These are phyloP conservation scores for Subacronicta megacephala DNA, from an alignment of 2,888 invertebrate species.

Conservation along the genomic window DNA sequence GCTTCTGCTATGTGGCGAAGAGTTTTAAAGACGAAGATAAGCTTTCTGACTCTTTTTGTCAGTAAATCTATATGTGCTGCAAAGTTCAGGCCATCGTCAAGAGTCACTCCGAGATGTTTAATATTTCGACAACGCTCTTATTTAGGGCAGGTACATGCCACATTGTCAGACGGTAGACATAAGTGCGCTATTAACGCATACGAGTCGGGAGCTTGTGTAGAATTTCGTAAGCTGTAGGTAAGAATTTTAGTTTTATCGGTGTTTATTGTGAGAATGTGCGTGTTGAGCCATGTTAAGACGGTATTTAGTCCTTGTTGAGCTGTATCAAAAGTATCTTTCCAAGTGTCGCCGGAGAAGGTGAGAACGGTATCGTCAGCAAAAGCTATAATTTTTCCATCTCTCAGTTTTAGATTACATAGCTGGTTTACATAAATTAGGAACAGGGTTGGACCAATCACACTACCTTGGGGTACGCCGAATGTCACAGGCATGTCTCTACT, in stretches of 20 bases:
- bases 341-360: neutral
- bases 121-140: too few relatives aligned
- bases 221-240: neutral
- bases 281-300: neutral
- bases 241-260: neutral
- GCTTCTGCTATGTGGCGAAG: too few relatives aligned
- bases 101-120: too few relatives aligned
- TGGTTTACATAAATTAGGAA: neutral
- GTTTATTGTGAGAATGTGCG: neutral
- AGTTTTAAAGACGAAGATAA: too few relatives aligned
- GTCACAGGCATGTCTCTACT: too few relatives aligned
- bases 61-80: too few relatives aligned
- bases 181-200: neutral
- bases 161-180: too few relatives aligned
- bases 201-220: neutral
- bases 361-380: neutral
- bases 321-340: neutral
- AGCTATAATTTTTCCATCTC: neutral
- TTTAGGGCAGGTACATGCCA: too few relatives aligned
- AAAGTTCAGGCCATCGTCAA: too few relatives aligned
- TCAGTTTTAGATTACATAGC: neutral
- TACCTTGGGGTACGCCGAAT: too few relatives aligned
- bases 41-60: too few relatives aligned
- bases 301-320: neutral
- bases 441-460: neutral